Evolutionary conservation across 2,113 vertebrate genomes (phyloP), one percentile per base, ranked within the genome.

Genomic region (Uropsilus gracilis): DNA sequence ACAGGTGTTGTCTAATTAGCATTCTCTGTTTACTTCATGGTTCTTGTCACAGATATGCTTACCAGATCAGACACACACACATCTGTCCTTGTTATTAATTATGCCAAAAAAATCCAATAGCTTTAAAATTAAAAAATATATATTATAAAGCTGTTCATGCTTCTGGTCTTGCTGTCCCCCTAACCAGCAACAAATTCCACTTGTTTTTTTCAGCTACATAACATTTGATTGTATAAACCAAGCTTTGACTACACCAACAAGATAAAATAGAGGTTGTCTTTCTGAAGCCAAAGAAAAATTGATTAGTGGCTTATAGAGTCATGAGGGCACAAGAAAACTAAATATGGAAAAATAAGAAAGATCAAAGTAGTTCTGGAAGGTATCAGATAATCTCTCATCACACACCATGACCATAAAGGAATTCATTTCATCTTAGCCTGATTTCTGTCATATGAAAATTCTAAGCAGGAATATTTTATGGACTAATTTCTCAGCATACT

Each of bases 1-100:
- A 87, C 95, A 97, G 96, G 95, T 97, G 94, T 87, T 97, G 57
- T 93, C 76, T 96, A 94, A 96, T 97, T 96, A 97, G 90, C 68
- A 96, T 97, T 90, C 64, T 83, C 84, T 94, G 83, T 97, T 97
- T 96, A 91, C 48, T 96, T 96, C 95, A 94, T 91, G 73, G 92
- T 90, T 96, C 92, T 90, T 97, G 94, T 94, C 90, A 80, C 34
- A 93, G 92, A 89, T 63, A 82, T 50, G 81, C 94, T 95, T 86
- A 92, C 86, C 73, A 86, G 50, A 96, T 94, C 87, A 97, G 96
- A 97, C 94, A 92, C 48, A 39, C 48, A 39, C 81, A 94, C 96
- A 94, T 96, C 91, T 96, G 92, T 82, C 94, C 26, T 20, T 86
- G 81, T 61, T 96, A 95, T 96, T 97, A 96, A 95, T 95, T 94